A percentile compares a stretch with the other conserved stretches of the same genome.
These are phyloP conservation scores for Brachionus manjavacas DNA, from an alignment of 1,140 invertebrate genomes.

Conservation along the genomic window DNA sequence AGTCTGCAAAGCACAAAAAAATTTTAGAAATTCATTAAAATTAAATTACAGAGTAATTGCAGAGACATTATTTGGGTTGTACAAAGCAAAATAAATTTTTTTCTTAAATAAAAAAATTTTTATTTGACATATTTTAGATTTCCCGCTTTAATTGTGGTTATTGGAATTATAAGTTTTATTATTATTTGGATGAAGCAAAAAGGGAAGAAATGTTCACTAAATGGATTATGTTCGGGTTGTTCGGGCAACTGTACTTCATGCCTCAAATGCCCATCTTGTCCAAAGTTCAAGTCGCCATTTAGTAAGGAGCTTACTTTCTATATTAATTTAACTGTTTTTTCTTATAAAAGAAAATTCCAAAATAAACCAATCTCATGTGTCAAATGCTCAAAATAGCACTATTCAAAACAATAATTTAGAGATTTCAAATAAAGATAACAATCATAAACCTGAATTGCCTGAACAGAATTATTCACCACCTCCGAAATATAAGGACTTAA, in stretches of 20 bases:
- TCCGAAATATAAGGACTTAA: constrained; percentile 3
- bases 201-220: neutral
- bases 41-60: too few relatives aligned
- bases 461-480: neutral
- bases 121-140: neutral
- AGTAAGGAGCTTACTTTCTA: neutral
- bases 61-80: too few relatives aligned
- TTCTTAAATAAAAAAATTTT: neutral
- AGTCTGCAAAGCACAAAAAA: too few relatives aligned
- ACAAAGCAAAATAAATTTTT: too few relatives aligned
- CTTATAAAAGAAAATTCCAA: neutral
- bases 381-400: neutral
- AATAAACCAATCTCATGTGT: neutral
- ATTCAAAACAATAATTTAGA: neutral
- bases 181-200: neutral
- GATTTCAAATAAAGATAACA: neutral
- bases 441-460: neutral
- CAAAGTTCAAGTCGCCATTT: neutral
- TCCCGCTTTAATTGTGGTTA: neutral
- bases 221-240: too few relatives aligned
- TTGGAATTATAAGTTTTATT: neutral
- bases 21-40: too few relatives aligned
- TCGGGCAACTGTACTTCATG: neutral
- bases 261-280: neutral
- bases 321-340: too few relatives aligned